Percentiles rank a stretch among this genome's conserved stretches.
Evolutionary conservation across 2,797 vertebrate species (phyloP).

Genomic region (Darevskia nairensis): DNA sequence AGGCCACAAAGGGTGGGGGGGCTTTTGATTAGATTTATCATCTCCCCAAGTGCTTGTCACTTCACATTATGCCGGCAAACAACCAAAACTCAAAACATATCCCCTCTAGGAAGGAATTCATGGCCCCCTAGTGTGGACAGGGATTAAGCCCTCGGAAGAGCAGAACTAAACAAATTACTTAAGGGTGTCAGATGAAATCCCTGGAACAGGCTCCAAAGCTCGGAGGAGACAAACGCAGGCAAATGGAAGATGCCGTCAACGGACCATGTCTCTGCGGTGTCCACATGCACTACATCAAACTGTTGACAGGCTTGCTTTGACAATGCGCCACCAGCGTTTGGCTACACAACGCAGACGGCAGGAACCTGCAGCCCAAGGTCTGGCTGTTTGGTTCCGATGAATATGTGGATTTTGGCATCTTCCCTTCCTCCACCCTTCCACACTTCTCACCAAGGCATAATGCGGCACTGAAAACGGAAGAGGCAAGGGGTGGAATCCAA

Average conservation of each 20-base stretch:
- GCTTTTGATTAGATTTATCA: background rate
- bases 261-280: background rate
- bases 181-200: slow-evolving; percentile 2
- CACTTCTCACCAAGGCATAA: background rate
- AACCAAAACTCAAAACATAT: background rate
- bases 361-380: background rate
- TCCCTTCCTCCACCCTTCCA: background rate
- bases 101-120: slow-evolving; percentile 8
- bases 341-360: background rate
- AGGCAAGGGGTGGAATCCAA: too few relatives aligned
- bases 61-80: background rate
- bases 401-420: background rate
- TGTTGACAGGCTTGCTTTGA: background rate
- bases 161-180: slow-evolving; percentile 11
- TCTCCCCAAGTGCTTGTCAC: background rate
- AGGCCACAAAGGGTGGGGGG: background rate
- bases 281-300: background rate
- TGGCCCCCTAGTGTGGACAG: background rate
- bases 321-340: background rate
- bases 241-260: background rate
- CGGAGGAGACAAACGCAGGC: background rate
- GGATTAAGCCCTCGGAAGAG: background rate
- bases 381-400: background rate
- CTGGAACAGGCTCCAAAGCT: background rate
- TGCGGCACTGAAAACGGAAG: too few relatives aligned